phyloP scores from a whole-genome alignment of 2,113 vertebrate genomes.

The Chloropsis cyanopogon region DNA sequence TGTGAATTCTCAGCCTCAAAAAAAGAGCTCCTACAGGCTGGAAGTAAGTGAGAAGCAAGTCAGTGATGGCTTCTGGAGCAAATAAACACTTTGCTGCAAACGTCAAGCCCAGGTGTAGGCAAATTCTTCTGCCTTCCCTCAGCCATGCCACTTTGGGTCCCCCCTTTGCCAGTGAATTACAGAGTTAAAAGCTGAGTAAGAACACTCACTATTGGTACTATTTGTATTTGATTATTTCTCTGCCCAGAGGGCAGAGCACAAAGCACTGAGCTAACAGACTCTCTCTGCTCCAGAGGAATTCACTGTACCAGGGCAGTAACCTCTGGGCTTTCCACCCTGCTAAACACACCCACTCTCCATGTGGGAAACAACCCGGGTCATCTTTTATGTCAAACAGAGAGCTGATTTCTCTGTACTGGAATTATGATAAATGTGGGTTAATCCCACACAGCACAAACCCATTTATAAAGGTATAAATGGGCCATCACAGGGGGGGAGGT shows the following conservation, averaged over 20 bases:
- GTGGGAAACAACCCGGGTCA: neutral
- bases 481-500: neutral
- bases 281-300: neutral
- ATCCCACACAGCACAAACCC: neutral
- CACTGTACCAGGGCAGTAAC: neutral
- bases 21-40: neutral
- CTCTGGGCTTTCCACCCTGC: slow-evolving; percentile 30
- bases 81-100: neutral
- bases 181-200: neutral
- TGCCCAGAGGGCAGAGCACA: neutral
- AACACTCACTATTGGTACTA: neutral
- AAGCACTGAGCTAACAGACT: neutral
- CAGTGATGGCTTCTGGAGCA: neutral
- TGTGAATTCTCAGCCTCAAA: neutral
- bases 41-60: neutral
- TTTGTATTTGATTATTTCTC: neutral
- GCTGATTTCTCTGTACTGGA: neutral
- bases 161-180: accelerated
- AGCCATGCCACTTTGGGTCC: neutral
- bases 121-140: neutral
- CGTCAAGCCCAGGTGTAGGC: no score
- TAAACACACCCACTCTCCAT: neutral
- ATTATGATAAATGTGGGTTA: neutral
- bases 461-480: neutral
- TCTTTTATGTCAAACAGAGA: neutral